phyloP scores from a whole-genome alignment of 1,140 invertebrate genomes.

The Aphidius gifuensis region DNA sequence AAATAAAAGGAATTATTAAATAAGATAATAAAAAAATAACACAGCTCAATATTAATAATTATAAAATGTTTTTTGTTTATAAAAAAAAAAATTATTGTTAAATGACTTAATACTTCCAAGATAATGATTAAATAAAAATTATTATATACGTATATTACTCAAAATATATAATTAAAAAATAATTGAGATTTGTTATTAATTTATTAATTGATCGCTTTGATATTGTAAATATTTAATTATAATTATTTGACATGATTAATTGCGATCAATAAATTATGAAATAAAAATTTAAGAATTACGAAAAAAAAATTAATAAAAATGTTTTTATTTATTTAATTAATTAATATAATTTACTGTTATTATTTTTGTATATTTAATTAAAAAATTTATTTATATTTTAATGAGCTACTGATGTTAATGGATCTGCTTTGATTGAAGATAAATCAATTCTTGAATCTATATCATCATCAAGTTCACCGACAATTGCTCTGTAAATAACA shows the following conservation, averaged over 20 bases:
- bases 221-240: slow-evolving; percentile 13
- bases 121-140: no score
- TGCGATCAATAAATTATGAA: no score
- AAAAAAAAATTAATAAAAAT: not conserved
- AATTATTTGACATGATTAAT: slow-evolving; percentile 14
- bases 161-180: not conserved
- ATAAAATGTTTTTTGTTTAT: no score
- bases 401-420: slow-evolving; percentile 82
- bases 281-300: no score
- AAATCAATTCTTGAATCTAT: slow-evolving; percentile 83
- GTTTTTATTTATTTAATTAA: not conserved
- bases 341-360: not conserved
- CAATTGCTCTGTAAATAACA: slow-evolving; percentile 68
- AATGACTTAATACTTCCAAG: no score
- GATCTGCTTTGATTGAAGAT: slow-evolving; percentile 83
- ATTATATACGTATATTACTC: no score
- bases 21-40: no score
- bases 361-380: not conserved
- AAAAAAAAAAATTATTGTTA: no score
- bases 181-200: not conserved
- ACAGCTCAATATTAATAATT: no score
- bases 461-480: slow-evolving; percentile 90
- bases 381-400: slow-evolving; percentile 43
- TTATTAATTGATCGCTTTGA: slow-evolving; percentile 5
- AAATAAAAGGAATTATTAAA: no score